phyloP scores from a whole-genome alignment of 2,113 vertebrate species.

The Oreochromis aureus region DNA sequence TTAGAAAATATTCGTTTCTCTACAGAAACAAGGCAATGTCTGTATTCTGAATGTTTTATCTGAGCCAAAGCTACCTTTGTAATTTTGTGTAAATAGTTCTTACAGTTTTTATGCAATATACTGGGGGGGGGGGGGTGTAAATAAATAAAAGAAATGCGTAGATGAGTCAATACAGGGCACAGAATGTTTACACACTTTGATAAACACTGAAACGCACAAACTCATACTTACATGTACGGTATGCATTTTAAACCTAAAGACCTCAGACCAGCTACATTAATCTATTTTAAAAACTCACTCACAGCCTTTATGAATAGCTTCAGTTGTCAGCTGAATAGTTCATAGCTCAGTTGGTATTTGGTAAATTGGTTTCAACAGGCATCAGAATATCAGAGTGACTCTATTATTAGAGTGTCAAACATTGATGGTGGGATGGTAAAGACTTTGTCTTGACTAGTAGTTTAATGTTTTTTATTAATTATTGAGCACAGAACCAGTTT shows the following conservation, averaged over 20 bases:
- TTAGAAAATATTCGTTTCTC: background rate
- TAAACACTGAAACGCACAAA: background rate
- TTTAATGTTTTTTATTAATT: background rate
- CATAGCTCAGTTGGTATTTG: background rate
- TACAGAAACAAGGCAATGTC: background rate
- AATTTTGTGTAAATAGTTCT: conserved; percentile 8
- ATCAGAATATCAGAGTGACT: background rate
- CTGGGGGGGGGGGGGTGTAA: too few species aligned
- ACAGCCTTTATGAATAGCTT: background rate
- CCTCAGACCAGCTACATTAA: background rate
- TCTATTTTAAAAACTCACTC: background rate
- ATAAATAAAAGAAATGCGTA: background rate
- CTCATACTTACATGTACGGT: background rate
- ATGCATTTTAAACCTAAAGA: background rate
- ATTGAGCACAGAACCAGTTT: background rate
- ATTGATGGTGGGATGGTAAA: background rate
- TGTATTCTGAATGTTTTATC: background rate
- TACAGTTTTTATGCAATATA: background rate
- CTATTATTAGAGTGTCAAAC: background rate
- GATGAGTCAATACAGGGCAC: background rate
- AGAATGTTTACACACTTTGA: background rate
- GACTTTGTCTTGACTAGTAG: background rate
- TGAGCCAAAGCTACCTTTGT: background rate
- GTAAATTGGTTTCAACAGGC: background rate
- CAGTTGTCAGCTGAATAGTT: background rate